Percentiles rank a stretch among this genome's conserved stretches.
Conservation (phyloP, 2,113 vertebrate genomes). For the Apeltes quadracus region DNA sequence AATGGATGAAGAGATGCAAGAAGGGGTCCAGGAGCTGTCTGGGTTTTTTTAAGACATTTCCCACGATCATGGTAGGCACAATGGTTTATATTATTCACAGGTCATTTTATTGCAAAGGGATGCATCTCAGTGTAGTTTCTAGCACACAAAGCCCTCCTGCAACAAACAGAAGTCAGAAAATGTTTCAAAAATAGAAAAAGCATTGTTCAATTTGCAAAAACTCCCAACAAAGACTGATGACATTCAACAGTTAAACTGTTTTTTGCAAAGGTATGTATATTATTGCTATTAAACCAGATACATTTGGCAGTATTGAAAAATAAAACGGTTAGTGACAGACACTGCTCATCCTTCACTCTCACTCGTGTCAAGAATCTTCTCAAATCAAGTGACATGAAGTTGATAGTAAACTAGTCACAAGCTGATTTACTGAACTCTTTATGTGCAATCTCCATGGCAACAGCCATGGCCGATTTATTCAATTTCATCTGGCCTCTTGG, state of each 20-base stretch:
- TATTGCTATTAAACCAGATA: background rate
- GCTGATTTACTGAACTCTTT: background rate
- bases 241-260: too few species aligned
- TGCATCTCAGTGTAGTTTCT: background rate
- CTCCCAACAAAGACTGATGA: too few species aligned
- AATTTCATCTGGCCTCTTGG: background rate
- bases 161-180: background rate
- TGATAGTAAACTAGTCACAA: background rate
- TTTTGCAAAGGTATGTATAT: background rate
- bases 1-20: background rate
- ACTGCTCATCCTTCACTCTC: background rate
- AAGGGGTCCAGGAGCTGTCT: background rate
- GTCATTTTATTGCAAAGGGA: background rate
- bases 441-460: background rate
- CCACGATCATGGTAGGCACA: background rate
- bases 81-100: background rate
- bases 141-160: background rate
- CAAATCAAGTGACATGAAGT: background rate
- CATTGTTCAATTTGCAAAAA: background rate
- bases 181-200: background rate
- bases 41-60: background rate
- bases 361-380: background rate
- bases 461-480: slow-evolving; percentile 3
- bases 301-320: background rate
- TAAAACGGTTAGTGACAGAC: background rate